Conservation (phyloP, 2,888 invertebrate genomes). For the Drosophila hamatofila region DNA sequence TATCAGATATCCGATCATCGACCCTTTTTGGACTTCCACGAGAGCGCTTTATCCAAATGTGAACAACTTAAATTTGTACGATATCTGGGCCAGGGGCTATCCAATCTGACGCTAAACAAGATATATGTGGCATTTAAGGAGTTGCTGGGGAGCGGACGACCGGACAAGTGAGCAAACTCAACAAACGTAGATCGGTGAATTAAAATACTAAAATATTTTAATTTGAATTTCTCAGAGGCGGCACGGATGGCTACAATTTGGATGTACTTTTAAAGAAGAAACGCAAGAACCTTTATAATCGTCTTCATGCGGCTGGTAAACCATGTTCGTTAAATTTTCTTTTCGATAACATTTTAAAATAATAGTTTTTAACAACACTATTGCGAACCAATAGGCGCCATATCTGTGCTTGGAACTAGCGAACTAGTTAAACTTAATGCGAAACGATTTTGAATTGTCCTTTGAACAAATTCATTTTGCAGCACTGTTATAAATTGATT, state of each 20-base stretch:
- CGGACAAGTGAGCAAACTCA: constrained; percentile 81
- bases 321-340: constrained; percentile 11
- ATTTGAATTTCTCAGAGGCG: constrained; percentile 60
- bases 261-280: constrained; percentile 84
- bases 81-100: constrained; percentile 85
- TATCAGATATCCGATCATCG: constrained; percentile 85
- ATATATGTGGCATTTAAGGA: constrained; percentile 85
- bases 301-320: constrained; percentile 83
- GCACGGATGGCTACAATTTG: constrained; percentile 83
- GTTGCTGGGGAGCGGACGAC: constrained; percentile 82
- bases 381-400: neutral
- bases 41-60: constrained; percentile 85
- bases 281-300: constrained; percentile 84
- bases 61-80: constrained; percentile 85
- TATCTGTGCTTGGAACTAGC: too few species aligned
- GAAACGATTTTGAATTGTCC: neutral
- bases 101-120: constrained; percentile 85
- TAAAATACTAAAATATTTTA: neutral
- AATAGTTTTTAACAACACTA: neutral
- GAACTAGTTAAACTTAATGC: neutral
- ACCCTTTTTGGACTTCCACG: constrained; percentile 86
- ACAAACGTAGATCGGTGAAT: neutral
- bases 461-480: neutral
- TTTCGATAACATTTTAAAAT: neutral
- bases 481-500: neutral